Conservation (phyloP, 2,113 vertebrate species). For the Fukomys damarensis region DNA sequence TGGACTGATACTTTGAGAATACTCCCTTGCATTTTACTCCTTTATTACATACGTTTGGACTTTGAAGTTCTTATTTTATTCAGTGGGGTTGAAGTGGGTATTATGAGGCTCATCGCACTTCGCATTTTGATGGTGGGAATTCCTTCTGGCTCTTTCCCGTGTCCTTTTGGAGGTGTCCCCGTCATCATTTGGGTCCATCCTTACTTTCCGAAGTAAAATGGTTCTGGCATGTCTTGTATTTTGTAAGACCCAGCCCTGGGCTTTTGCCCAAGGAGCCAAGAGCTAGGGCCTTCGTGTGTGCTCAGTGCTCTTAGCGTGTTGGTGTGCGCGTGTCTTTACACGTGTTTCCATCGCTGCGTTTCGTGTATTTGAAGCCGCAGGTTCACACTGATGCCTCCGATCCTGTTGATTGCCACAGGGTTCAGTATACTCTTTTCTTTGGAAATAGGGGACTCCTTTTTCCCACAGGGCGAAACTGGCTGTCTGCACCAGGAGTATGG, state of each 20-base stretch:
- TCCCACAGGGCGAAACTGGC: not conserved
- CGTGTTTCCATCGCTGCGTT: not conserved
- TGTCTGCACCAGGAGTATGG: not conserved
- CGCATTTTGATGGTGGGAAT: not conserved
- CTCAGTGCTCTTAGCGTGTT: not conserved
- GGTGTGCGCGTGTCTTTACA: rapidly evolving
- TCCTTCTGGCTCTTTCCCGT: not conserved
- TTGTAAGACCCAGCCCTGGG: not conserved
- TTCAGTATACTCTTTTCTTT: not conserved
- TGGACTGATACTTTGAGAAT: not conserved
- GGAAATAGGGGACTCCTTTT: not conserved
- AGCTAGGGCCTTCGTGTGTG: not conserved
- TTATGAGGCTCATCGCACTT: not conserved
- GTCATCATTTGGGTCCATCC: not conserved
- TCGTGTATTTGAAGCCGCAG: not conserved
- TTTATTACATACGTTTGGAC: not conserved
- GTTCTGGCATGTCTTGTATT: not conserved
- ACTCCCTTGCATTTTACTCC: not conserved
- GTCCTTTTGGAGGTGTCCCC: not conserved
- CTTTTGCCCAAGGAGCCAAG: not conserved
- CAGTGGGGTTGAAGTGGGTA: not conserved
- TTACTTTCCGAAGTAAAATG: not conserved
- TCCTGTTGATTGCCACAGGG: not conserved
- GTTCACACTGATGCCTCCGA: not conserved
- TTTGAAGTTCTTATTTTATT: not conserved